phyloP scores from a whole-genome alignment of 2,113 vertebrate species.

The Machaerirhynchus nigripectus region DNA sequence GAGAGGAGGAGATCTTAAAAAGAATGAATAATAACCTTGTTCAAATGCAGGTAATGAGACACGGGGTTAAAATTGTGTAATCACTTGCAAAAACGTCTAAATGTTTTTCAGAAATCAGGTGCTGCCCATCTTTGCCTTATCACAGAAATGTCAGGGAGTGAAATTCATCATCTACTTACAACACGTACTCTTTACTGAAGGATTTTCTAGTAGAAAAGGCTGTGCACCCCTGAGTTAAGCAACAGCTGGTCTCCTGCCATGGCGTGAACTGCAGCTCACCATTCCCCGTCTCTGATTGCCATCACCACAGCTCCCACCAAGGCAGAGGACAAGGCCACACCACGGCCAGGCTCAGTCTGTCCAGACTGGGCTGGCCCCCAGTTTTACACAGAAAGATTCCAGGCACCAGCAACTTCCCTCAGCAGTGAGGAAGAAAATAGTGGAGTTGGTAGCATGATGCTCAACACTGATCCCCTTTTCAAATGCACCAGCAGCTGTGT shows the following conservation, averaged over 20 bases:
- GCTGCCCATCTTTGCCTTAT: background rate
- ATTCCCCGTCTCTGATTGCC: background rate
- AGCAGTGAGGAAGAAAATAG: background rate
- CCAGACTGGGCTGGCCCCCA: background rate
- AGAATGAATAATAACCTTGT: constrained; percentile 34
- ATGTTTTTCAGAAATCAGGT: constrained; percentile 7
- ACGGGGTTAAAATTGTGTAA: constrained; percentile 4
- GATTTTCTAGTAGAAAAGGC: background rate
- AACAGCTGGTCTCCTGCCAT: rapidly evolving
- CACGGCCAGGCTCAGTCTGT: background rate
- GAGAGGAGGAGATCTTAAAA: constrained; percentile 30
- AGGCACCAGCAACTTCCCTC: background rate
- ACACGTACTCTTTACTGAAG: background rate
- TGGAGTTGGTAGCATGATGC: background rate
- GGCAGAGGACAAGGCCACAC: rapidly evolving
- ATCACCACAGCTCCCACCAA: background rate
- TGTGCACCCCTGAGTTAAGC: background rate
- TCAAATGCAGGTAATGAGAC: constrained; percentile 43
- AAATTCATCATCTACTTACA: background rate
- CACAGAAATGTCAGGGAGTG: background rate
- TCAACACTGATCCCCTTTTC: background rate
- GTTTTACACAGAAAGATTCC: background rate
- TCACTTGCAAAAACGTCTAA: constrained; percentile 6
- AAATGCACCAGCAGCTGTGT: background rate
- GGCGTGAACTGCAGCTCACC: rapidly evolving